These are phyloP conservation scores for Sebastes itinus DNA, from an alignment of 2,797 vertebrate species.

Conservation along the genomic window DNA sequence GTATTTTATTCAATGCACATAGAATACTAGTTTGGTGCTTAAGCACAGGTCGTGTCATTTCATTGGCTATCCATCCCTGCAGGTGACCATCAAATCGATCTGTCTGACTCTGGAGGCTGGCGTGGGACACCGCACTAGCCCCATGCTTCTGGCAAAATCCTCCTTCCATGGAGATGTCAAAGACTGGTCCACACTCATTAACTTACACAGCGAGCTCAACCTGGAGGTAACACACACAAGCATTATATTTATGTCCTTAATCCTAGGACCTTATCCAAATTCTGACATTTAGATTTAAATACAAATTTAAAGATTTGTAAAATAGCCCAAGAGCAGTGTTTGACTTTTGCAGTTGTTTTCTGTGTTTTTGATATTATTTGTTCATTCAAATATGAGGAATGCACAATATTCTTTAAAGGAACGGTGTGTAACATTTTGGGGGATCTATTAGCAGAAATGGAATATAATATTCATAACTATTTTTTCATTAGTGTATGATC, in stretches of 20 bases:
- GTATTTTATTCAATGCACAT: not conserved
- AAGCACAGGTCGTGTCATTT: not conserved
- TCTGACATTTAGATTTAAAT: not conserved
- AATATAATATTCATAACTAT: too few species aligned
- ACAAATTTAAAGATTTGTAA: not conserved
- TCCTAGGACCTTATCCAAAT: not conserved
- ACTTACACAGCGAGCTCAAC: conserved; percentile 86
- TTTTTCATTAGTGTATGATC: too few species aligned
- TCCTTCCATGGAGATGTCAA: conserved; percentile 89
- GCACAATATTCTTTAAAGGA: not conserved
- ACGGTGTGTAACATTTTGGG: too few species aligned
- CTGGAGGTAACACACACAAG: conserved; percentile 78
- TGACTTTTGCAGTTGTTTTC: not conserved
- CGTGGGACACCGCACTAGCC: conserved; percentile 93
- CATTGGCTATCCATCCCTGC: conserved; percentile 52
- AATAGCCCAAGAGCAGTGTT: not conserved
- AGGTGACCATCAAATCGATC: conserved; percentile 88
- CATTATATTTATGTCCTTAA: not conserved
- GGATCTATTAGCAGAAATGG: too few species aligned
- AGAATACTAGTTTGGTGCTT: not conserved
- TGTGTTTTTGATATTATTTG: not conserved
- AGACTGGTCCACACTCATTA: conserved; percentile 95
- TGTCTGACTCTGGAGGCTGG: conserved; percentile 96
- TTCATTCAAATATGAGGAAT: not conserved
- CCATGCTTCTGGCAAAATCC: conserved; percentile 96